Percentiles rank a stretch among this genome's conserved stretches.
These are phyloP conservation scores for Pachyseris speciosa DNA, from an alignment of 64 coral and sea anemone genomes.

Conservation along the genomic window DNA sequence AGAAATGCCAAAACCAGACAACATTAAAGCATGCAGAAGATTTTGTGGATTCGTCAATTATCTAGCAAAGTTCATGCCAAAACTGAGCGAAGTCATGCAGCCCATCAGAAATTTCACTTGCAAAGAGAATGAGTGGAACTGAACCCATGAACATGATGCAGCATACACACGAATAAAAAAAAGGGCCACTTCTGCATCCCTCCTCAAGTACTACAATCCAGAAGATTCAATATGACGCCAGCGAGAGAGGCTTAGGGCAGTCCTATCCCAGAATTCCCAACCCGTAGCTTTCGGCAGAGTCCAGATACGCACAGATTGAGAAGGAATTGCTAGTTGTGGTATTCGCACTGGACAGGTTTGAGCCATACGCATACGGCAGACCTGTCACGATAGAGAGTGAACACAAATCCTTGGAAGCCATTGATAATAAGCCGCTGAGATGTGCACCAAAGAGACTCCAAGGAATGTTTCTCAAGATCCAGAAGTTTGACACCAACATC, in stretches of 20 bases:
- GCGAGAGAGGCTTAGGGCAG: conserved; percentile 28
- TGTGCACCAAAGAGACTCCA: too few relatives aligned
- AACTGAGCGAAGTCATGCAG: neutral
- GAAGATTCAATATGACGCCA: conserved; percentile 7
- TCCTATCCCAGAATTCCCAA: conserved; percentile 9
- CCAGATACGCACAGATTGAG: conserved; percentile 27
- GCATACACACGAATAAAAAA: neutral
- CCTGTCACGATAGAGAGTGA: neutral
- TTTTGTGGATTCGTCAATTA: too few relatives aligned
- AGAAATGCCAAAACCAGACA: conserved; percentile 26
- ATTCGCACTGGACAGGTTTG: conserved; percentile 11
- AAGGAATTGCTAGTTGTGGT: conserved; percentile 43
- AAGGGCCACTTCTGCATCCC: neutral
- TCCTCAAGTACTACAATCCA: conserved; percentile 32
- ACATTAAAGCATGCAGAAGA: conserved; percentile 4
- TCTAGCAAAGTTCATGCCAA: too few relatives aligned
- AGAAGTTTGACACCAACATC: conserved; percentile 33
- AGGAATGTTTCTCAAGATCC: too few relatives aligned
- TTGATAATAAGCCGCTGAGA: conserved; percentile 23
- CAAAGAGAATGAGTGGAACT: neutral
- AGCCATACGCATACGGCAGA: neutral
- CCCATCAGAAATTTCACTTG: conserved; percentile 2
- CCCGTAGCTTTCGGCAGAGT: conserved; percentile 39
- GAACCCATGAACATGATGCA: neutral
- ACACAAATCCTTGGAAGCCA: conserved; percentile 9